Percentiles rank a stretch among this genome's conserved stretches.
Conservation (phyloP, 2,113 vertebrate genomes). For the Poecile atricapillus region DNA sequence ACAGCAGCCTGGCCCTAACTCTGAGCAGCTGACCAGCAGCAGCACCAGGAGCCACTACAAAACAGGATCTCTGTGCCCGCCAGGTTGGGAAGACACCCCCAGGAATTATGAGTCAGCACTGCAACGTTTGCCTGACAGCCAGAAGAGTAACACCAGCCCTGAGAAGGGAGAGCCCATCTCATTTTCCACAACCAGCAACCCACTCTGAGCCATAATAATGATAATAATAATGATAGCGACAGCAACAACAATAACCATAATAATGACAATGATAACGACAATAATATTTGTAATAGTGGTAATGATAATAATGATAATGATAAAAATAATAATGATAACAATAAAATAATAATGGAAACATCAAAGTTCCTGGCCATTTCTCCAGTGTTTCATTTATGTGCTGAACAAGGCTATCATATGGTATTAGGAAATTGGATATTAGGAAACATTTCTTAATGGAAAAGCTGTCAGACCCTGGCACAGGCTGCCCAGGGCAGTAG, state of each 20-base stretch:
- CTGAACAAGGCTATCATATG: neutral
- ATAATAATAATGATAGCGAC: no score
- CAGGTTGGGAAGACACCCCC: neutral
- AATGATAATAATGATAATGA: neutral
- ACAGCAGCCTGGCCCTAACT: neutral
- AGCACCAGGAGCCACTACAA: neutral
- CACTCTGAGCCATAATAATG: neutral
- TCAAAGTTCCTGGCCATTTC: neutral
- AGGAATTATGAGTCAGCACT: accelerated
- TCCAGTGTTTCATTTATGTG: neutral
- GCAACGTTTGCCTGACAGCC: neutral
- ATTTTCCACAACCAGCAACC: neutral
- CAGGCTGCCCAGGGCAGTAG: neutral
- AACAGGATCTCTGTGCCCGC: neutral
- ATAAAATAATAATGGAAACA: neutral
- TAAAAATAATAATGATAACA: neutral
- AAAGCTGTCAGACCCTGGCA: neutral
- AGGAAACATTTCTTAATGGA: neutral
- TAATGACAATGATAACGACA: neutral
- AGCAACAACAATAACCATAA: neutral
- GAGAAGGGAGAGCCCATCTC: neutral
- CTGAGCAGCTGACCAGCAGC: neutral
- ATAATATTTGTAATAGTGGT: neutral
- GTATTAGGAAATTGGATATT: neutral
- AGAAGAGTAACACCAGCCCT: neutral